Base-by-base conservation (phyloP, 2,888 invertebrate genomes). In the Halictus quadricinctus region DNA sequence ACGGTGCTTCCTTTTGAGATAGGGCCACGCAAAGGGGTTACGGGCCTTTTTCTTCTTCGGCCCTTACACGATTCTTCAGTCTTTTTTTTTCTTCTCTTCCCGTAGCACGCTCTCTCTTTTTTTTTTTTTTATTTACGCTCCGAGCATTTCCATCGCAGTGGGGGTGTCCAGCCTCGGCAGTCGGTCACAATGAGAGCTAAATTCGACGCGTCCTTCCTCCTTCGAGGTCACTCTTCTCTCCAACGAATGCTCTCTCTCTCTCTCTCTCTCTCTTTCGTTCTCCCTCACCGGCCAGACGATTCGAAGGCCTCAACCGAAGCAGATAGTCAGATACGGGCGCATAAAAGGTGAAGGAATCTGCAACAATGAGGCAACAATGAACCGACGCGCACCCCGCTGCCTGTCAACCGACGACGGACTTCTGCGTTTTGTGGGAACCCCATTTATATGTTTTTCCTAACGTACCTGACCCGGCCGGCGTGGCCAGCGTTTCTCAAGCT, bases 281-380 rank as follows among this genome's bases (percentile, higher is more conserved):
- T 46, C 46, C 10, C 54, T 54, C 54, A 3, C 7, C 21, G 54
- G 21, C 54, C 54, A 54, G 21, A 54, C 54, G 54, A 77, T 78
- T 79, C 76, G 72, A 72, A 58, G 82, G 66, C 79, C 79, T 73
- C 69, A 15, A 81, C 81, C 83, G 80, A 85, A 84, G 87, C 77
- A 91, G 89, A 91, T 90, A 90, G 88, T 70, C 87, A 88, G 90
- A 91, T 90, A 91, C 87, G 87, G 83, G 83, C 78, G 76, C 77
- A 89, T 83, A 88, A 90, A 89, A 89, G 89, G 84, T 88, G 89
- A 90, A 91, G 92, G 88, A 93, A 93, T 93, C 93, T 88, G 89
- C 92, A 92, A 93, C 93, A 94, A 94, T 93, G 93, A 93, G 90
- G 86, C 89, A 91, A 94, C 93, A 92, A 93, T 93, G 91, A 86